Base-by-base conservation (phyloP, 2,113 vertebrate species). In the Silurus glanis region DNA sequence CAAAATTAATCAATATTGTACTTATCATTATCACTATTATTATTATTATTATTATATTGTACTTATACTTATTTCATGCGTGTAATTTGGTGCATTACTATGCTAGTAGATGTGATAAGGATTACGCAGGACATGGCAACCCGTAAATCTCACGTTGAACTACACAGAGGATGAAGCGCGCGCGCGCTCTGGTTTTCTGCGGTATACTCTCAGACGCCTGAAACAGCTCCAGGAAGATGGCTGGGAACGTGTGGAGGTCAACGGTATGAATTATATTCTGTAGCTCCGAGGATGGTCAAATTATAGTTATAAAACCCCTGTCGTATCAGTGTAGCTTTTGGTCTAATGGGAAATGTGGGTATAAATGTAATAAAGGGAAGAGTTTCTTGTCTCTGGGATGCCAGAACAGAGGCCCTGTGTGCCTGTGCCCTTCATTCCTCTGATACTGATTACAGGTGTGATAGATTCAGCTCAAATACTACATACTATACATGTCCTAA, bases 211-310 rank as follows among this genome's bases (percentile, higher is more conserved):
- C 75, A 76, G 25, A 58, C 56, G 23, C 58, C 28, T 69, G 75
- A 23, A 86, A 80, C 83, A 74, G 49, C 56, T 53, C 89, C 86
- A 86, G 71, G 79, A 93, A 84, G 83, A 96, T 95, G 94, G 94
- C 94, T 88, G 93, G 94, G 45, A 92, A 89, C 53, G 90, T 89
- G 25, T 95, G 93, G 94, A 95, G 94, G 93, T 94, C 94, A 93
- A 91, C 94, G 94, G 95, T 96, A 92, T 89, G 93, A 74, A 85
- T 6, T 49, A 1, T 9, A 9, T 16, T n/a, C 17, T n/a, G 66
- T 16, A n/a, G 1, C 51, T 23, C 5, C 19, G 51, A n/a, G 4
- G 5, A 13, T 21, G n/a, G 0, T 4, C 53, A 4, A 45, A 64
- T 3, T 28, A 23, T 45, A 16, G 45, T 9, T 3, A 4, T 9